phyloP scores from a whole-genome alignment of 2,888 invertebrate species.

The Glaucopsyche alexis region DNA sequence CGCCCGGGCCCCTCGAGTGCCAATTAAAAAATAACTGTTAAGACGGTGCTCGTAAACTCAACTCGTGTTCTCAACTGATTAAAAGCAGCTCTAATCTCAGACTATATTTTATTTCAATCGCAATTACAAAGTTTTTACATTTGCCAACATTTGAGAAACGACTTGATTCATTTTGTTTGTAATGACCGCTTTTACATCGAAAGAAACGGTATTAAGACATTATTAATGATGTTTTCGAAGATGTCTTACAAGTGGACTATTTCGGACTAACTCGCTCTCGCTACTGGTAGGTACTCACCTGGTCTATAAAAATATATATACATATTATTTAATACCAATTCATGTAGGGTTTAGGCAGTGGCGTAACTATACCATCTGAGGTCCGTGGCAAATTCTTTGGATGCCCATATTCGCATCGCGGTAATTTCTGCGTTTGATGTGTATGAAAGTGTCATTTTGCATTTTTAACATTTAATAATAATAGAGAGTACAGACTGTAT shows the following conservation, averaged over 20 bases:
- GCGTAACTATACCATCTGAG: too few species aligned
- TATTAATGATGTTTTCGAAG: neutral
- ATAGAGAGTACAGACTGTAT: too few species aligned
- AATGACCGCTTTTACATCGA: constrained; percentile 1
- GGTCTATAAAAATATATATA: neutral
- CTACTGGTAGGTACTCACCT: too few species aligned
- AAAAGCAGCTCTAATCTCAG: constrained; percentile 66
- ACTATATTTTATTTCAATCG: constrained; percentile 61
- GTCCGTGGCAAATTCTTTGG: too few species aligned
- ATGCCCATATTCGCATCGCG: too few species aligned
- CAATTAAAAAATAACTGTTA: constrained; percentile 77
- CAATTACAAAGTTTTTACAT: constrained; percentile 44
- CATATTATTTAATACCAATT: too few species aligned
- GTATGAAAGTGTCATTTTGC: too few species aligned
- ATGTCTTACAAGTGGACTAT: neutral
- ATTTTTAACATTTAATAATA: too few species aligned
- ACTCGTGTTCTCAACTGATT: constrained; percentile 75
- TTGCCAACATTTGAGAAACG: constrained; percentile 50
- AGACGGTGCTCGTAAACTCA: constrained; percentile 71
- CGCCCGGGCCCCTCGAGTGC: constrained; percentile 63
- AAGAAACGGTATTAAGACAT: neutral
- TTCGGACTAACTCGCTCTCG: neutral
- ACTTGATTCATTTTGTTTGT: constrained; percentile 44
- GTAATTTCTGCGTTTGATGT: too few species aligned
- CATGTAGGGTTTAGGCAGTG: too few species aligned